Base-by-base conservation (phyloP, 2,113 vertebrate genomes). In the Mormoops blainvillei region DNA sequence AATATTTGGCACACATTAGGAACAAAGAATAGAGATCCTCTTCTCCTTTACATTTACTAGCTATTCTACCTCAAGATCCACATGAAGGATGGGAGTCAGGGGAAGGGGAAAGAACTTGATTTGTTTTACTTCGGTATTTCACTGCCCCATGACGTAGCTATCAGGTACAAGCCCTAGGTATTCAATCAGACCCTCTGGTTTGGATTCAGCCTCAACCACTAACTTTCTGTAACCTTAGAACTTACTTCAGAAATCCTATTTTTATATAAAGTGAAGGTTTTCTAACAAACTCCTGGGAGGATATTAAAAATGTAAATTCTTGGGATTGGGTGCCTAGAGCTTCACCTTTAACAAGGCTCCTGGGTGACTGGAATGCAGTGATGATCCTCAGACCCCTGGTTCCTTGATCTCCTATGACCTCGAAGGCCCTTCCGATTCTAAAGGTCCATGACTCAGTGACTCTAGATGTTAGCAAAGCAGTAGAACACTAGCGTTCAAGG, bases 1-100 rank as follows among this genome's bases (percentile, higher is more conserved):
- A 84, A 61, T 61, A 56, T 88, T 94, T 97, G 94, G 73, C 89
- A 94, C 26, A 68, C 0, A 3, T 28, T 91, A 56, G 28, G 45
- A 77, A 95, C 93, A 68, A 54, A 92, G 22, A 45, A 83, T 36
- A 94, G 67, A 78, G 4, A 56, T 63, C 45, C 15, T 93, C 65
- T 93, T 67, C 77, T 84, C 45, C 61, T 93, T 52, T 68, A 76
- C 2, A 92, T n/a, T 92, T 19, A 24, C 58, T 88, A 41, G 70
- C 96, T 77, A 90, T 73, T 85, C 63, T 74, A 73, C 28, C n/a
- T 92, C 48, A 89, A 93, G 83, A 74, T 22, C 6, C 38, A 94
- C 81, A 63, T 28, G 90, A 24, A 83, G 26, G 16, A 93, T 71
- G 10, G 24, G 31, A 74, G 73, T 31, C 50, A 78, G 38, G 12